A percentile compares a stretch with the other conserved stretches of the same genome.
These are phyloP conservation scores for Tortrix viridana DNA, from an alignment of 2,888 invertebrate species.

Conservation along the genomic window DNA sequence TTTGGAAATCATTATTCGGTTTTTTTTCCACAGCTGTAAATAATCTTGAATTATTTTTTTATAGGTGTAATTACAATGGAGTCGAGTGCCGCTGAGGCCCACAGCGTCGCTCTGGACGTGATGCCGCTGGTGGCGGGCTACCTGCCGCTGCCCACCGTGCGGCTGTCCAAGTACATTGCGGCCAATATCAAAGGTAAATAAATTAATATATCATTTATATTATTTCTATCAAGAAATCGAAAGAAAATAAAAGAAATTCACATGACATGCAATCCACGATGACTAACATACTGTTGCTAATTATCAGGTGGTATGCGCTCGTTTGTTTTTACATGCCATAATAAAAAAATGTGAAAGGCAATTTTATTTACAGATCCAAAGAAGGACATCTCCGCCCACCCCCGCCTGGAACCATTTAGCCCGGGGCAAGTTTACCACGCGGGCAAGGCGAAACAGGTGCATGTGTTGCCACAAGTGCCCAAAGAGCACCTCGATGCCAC, in stretches of 20 bases:
- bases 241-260: too few relatives aligned
- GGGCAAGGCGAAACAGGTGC: conserved; percentile 95
- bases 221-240: too few relatives aligned
- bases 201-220: too few relatives aligned
- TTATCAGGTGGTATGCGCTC: too few relatives aligned
- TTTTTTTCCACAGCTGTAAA: too few relatives aligned
- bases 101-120: conserved; percentile 92
- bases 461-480: conserved; percentile 87
- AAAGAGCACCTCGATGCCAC: conserved; percentile 67
- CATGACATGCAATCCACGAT: too few relatives aligned
- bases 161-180: conserved; percentile 95
- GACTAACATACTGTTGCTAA: too few relatives aligned
- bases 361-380: conserved; percentile 63
- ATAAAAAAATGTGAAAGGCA: too few relatives aligned
- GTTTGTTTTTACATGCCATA: too few relatives aligned
- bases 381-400: conserved; percentile 85
- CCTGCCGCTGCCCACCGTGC: conserved; percentile 93
- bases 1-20: too few relatives aligned
- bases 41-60: conserved; percentile 40
- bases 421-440: conserved; percentile 97
- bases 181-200: conserved; percentile 85
- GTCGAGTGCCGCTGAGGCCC: conserved; percentile 85
- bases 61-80: conserved; percentile 88
- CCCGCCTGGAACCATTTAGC: conserved; percentile 93
- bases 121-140: conserved; percentile 97